These are phyloP conservation scores for Ophiothrix spiculata DNA, from an alignment of 35 echinoderm and acorn worm genomes.

Conservation along the genomic window DNA sequence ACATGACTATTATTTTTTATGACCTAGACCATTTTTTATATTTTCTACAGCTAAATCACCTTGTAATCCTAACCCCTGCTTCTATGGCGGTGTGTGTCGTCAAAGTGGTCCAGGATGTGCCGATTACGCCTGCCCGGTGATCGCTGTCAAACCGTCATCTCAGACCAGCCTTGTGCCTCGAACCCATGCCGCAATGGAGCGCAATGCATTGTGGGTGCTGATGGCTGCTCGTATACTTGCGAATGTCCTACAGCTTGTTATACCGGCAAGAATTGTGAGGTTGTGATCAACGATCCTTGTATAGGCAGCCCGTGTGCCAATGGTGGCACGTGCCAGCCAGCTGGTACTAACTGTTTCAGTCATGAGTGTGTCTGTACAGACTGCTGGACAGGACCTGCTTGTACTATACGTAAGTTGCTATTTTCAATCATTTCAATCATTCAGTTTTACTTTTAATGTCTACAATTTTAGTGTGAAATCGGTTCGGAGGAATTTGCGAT, in stretches of 20 bases:
- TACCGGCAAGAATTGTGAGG: constrained; percentile 20
- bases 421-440: too few relatives aligned
- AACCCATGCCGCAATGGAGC: not conserved
- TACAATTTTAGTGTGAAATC: too few relatives aligned
- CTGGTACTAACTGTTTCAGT: constrained; percentile 6
- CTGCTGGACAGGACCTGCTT: constrained; percentile 15
- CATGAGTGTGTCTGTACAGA: constrained; percentile 14
- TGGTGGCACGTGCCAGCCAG: constrained; percentile 49
- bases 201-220: not conserved
- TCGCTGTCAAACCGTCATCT: too few relatives aligned
- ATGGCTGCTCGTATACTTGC: not conserved
- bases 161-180: too few relatives aligned
- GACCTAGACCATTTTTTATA: too few relatives aligned
- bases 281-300: constrained; percentile 42
- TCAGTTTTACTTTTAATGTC: too few relatives aligned
- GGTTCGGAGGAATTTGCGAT: too few relatives aligned
- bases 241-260: not conserved
- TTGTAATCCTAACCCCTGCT: constrained; percentile 53
- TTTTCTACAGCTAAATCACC: constrained; percentile 27
- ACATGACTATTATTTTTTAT: too few relatives aligned
- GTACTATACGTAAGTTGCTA: constrained; percentile 16
- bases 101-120: too few relatives aligned
- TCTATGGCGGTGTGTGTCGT: constrained; percentile 53
- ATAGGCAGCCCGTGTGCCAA: constrained; percentile 45
- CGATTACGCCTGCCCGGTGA: too few relatives aligned